A percentile compares a stretch with the other conserved stretches of the same genome.
Conservation (phyloP, 2,888 invertebrate genomes). For the Epinotia demarniana region DNA sequence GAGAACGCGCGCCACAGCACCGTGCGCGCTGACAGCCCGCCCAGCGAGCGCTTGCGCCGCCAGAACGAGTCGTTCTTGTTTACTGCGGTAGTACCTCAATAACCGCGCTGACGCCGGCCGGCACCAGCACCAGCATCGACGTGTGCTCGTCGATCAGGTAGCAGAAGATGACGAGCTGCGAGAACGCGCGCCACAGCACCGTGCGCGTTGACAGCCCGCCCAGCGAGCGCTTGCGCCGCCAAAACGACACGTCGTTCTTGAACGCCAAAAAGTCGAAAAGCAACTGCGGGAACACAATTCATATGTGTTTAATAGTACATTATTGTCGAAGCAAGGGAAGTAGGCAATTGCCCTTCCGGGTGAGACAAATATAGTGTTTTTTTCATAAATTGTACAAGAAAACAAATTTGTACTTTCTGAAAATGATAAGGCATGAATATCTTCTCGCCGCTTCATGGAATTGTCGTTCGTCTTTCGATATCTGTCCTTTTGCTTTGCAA, state of each 20-base stretch:
- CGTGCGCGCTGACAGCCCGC: constrained; percentile 94
- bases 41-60: constrained; percentile 93
- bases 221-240: constrained; percentile 93
- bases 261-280: constrained; percentile 98
- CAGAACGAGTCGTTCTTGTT: constrained; percentile 98
- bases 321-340: too few relatives aligned
- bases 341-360: too few relatives aligned
- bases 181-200: constrained; percentile 97
- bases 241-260: constrained; percentile 98
- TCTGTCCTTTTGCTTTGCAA: too few relatives aligned
- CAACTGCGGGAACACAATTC: constrained; percentile 86
- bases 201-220: constrained; percentile 95
- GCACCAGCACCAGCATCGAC: constrained; percentile 94
- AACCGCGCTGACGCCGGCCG: constrained; percentile 92
- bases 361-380: too few relatives aligned
- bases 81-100: constrained; percentile 91
- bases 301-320: constrained; percentile 11
- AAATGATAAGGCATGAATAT: too few relatives aligned
- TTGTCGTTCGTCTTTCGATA: too few relatives aligned
- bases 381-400: too few relatives aligned
- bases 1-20: constrained; percentile 98
- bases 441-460: too few relatives aligned
- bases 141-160: constrained; percentile 97
- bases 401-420: too few relatives aligned
- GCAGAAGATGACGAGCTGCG: constrained; percentile 95